phyloP scores from a whole-genome alignment of 1,140 invertebrate genomes.

The Choristoneura fumiferana region DNA sequence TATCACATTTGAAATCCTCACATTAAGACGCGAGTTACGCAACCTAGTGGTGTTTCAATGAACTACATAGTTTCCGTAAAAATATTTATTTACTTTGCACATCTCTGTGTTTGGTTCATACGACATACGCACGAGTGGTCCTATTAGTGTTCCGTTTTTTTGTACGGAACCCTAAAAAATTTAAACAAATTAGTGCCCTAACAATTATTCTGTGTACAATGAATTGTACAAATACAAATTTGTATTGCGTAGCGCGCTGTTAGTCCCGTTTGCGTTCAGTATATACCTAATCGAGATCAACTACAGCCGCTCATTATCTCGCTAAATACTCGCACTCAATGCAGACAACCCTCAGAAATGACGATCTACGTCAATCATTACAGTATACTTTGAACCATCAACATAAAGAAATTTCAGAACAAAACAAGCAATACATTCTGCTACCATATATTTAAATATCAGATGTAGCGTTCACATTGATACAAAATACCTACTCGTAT shows the following conservation, averaged over 20 bases:
- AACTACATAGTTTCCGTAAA: background rate
- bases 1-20: too few relatives aligned
- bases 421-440: too few relatives aligned
- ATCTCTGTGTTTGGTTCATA: too few relatives aligned
- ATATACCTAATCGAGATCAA: conserved; percentile 21
- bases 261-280: conserved; percentile 32
- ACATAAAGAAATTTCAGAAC: too few relatives aligned
- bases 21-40: background rate
- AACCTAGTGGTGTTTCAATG: background rate
- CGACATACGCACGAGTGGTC: too few relatives aligned
- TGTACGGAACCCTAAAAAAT: conserved; percentile 1
- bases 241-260: conserved; percentile 44
- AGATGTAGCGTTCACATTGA: too few relatives aligned
- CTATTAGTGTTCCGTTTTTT: too few relatives aligned
- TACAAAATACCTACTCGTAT: too few relatives aligned
- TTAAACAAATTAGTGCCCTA: conserved; percentile 33
- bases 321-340: conserved; percentile 34
- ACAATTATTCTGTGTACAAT: conserved; percentile 52
- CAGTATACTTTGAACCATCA: too few relatives aligned
- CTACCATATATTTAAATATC: too few relatives aligned
- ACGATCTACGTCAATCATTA: background rate
- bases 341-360: conserved; percentile 32
- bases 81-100: too few relatives aligned
- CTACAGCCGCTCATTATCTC: conserved; percentile 35
- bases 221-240: conserved; percentile 39